These are phyloP conservation scores for Galerucella pusilla DNA, from an alignment of 2,888 invertebrate genomes.

Conservation along the genomic window DNA sequence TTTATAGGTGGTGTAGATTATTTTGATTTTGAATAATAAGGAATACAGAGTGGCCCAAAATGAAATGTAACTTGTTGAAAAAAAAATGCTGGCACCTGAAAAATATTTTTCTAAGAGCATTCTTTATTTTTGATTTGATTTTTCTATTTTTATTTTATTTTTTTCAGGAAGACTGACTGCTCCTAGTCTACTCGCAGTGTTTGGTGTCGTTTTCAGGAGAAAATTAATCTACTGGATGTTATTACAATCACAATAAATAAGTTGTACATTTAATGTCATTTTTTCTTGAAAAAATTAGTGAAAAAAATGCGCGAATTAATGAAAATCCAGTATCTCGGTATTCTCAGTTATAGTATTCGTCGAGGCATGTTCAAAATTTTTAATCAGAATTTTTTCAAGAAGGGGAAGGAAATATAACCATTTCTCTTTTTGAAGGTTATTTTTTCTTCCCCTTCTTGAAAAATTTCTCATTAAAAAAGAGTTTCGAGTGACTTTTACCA, in stretches of 20 bases:
- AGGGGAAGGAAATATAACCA: no score
- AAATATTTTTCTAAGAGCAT: background rate
- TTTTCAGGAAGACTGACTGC: background rate
- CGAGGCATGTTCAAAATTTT: no score
- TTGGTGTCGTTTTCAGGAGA: conserved; percentile 5
- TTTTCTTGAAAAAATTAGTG: background rate
- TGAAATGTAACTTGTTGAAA: no score
- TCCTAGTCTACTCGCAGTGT: background rate
- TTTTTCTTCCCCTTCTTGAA: no score
- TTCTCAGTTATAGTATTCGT: background rate
- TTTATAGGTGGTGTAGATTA: background rate
- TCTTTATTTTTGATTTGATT: background rate
- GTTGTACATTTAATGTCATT: background rate
- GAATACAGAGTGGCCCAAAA: no score
- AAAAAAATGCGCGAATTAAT: no score
- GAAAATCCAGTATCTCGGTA: background rate
- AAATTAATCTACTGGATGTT: background rate
- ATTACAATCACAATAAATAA: background rate
- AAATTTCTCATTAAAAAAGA: no score
- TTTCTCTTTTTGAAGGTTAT: no score
- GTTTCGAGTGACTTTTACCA: no score
- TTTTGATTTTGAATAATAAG: no score
- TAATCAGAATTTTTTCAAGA: background rate
- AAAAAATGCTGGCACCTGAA: no score
- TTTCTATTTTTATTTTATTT: background rate